A percentile compares a stretch with the other conserved stretches of the same genome.
Evolutionary conservation across 2,888 invertebrate genomes (phyloP).

Genomic region (Aromia moschata): DNA sequence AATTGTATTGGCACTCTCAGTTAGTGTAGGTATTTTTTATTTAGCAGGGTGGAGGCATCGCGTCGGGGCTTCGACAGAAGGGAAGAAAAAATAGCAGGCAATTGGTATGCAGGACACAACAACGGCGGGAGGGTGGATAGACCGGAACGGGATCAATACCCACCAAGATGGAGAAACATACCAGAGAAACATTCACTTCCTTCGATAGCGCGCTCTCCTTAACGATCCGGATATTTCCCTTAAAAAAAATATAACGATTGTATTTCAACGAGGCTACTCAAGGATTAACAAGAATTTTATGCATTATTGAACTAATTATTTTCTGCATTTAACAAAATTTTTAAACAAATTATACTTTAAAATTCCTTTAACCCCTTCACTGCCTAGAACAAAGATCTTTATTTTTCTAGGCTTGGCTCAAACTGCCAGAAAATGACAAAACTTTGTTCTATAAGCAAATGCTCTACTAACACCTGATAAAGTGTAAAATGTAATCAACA

Average conservation of each 20-base stretch:
- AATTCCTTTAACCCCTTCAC: too few species aligned
- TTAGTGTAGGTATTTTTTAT: conserved; percentile 60
- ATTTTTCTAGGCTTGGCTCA: too few species aligned
- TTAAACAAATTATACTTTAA: too few species aligned
- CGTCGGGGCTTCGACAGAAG: conserved; percentile 53
- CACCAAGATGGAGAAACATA: conserved; percentile 62
- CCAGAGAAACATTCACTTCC: conserved; percentile 59
- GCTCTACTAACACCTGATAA: too few species aligned
- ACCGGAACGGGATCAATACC: conserved; percentile 65
- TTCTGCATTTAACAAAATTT: too few species aligned
- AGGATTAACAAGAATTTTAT: too few species aligned
- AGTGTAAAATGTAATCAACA: too few species aligned
- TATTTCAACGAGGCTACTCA: neutral
- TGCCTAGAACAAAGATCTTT: too few species aligned
- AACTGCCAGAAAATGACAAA: too few species aligned
- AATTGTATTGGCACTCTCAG: conserved; percentile 59
- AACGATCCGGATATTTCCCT: neutral
- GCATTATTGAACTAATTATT: too few species aligned
- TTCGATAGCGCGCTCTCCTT: conserved; percentile 27
- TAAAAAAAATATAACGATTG: neutral
- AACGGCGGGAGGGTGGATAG: conserved; percentile 61
- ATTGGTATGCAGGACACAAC: conserved; percentile 72
- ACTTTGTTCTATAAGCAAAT: too few species aligned
- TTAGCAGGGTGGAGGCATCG: conserved; percentile 46
- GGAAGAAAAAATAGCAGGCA: conserved; percentile 67